Conservation (phyloP, 2,797 vertebrate genomes). For the Linurgus olivaceus region DNA sequence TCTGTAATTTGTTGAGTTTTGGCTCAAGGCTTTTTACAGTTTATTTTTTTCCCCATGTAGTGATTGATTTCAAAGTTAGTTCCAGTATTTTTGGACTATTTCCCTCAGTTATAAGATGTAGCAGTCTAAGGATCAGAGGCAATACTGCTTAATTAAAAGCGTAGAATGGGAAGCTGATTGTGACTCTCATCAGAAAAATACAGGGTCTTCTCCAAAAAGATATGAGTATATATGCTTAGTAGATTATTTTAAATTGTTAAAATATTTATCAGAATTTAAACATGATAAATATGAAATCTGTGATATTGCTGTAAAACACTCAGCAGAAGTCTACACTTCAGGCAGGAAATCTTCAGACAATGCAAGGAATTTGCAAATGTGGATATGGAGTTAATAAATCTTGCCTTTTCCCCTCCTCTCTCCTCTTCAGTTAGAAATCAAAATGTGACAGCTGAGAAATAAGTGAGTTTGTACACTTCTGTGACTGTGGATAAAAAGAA, state of each 20-base stretch:
- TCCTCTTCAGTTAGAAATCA: background rate
- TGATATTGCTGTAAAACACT: background rate
- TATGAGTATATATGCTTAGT: slow-evolving; percentile 19
- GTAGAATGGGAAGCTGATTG: slow-evolving; percentile 14
- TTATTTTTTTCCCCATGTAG: slow-evolving; percentile 20
- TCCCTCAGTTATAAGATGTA: slow-evolving; percentile 40
- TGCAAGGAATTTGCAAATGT: background rate
- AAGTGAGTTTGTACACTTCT: background rate
- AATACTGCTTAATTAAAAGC: slow-evolving; percentile 55
- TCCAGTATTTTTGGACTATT: slow-evolving; percentile 52
- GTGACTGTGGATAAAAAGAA: background rate
- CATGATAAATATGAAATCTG: background rate
- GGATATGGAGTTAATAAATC: background rate
- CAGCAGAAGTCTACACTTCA: background rate
- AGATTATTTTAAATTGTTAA: slow-evolving; percentile 60
- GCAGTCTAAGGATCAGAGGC: slow-evolving; percentile 32
- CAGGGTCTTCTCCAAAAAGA: slow-evolving; percentile 24
- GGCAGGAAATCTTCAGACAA: background rate
- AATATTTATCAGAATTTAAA: slow-evolving; percentile 45
- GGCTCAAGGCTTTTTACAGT: slow-evolving; percentile 64
- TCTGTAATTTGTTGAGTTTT: slow-evolving; percentile 79
- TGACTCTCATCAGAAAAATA: slow-evolving; percentile 51
- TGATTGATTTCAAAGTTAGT: slow-evolving; percentile 76
- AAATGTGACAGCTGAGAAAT: background rate
- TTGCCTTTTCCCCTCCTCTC: background rate